Percentiles rank a stretch among this genome's conserved stretches.
Evolutionary conservation across 2,797 vertebrate genomes (phyloP).

Genomic region (Trematomus bernacchii): DNA sequence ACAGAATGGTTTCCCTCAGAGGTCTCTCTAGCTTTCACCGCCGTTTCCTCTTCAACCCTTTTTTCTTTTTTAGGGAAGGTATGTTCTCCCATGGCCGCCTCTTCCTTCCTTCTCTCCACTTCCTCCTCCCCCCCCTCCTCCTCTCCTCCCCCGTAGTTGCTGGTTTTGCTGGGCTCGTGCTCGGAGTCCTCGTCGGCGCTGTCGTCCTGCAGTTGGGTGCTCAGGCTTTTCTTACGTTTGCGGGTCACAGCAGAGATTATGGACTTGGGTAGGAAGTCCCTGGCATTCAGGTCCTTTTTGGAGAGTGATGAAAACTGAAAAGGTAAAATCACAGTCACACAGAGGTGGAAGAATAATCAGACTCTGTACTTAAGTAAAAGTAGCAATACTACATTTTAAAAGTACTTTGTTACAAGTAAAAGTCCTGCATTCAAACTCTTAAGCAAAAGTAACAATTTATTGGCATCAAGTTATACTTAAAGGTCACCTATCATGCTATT

Average conservation of each 20-base stretch:
- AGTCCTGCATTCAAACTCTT: too few species aligned
- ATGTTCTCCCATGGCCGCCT: constrained; percentile 17
- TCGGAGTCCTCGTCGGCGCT: constrained; percentile 92
- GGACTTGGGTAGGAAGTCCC: constrained; percentile 91
- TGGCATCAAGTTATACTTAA: too few species aligned
- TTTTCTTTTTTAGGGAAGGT: constrained; percentile 44
- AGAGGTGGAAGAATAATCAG: too few species aligned
- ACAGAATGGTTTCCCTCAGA: background rate
- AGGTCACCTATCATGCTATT: too few species aligned
- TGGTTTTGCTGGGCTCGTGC: constrained; percentile 85
- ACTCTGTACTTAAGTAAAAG: too few species aligned
- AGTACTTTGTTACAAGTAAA: too few species aligned
- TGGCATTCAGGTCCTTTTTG: constrained; percentile 88
- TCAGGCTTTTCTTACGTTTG: constrained; percentile 92
- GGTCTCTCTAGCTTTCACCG: constrained; percentile 22
- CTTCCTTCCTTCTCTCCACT: constrained; percentile 24
- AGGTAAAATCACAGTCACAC: constrained; percentile 1
- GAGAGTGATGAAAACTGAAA: constrained; percentile 86
- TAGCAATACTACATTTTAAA: too few species aligned
- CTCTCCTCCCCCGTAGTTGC: constrained; percentile 66
- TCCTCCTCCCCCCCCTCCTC: constrained; percentile 31
- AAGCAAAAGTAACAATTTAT: too few species aligned
- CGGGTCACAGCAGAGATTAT: constrained; percentile 92
- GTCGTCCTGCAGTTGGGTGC: constrained; percentile 84
- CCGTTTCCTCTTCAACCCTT: constrained; percentile 20